phyloP scores from a whole-genome alignment of 2,113 vertebrate species.

The Rana temporaria region DNA sequence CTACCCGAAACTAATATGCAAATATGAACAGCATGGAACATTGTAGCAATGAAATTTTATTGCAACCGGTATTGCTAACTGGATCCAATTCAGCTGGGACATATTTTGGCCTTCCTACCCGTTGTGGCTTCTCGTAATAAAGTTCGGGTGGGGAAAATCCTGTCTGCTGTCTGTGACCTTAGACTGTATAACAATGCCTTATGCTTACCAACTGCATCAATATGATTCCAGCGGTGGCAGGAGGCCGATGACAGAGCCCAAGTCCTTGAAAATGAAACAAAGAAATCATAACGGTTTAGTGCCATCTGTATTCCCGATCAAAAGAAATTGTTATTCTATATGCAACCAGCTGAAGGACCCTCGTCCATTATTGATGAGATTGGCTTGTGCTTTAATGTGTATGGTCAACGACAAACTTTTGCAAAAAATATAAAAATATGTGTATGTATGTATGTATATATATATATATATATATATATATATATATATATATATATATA shows the following conservation, averaged over 20 bases:
- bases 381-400: slow-evolving; percentile 4
- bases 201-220: background rate
- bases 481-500: too few relatives aligned
- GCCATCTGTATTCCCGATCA: background rate
- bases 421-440: too few relatives aligned
- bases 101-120: background rate
- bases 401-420: too few relatives aligned
- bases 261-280: slow-evolving; percentile 30
- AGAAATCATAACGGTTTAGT: background rate
- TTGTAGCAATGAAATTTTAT: slow-evolving; percentile 9
- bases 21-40: background rate
- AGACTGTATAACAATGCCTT: background rate
- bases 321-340: slow-evolving; percentile 10
- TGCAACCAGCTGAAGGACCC: background rate
- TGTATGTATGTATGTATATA: too few relatives aligned
- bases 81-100: background rate
- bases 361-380: background rate
- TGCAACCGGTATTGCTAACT: background rate
- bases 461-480: too few relatives aligned
- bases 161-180: background rate
- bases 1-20: slow-evolving; percentile 21
- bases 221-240: background rate
- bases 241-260: background rate
- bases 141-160: background rate
- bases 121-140: background rate